Evolutionary conservation across 2,113 vertebrate genomes (phyloP).

Genomic region (Pituophis catenifer): DNA sequence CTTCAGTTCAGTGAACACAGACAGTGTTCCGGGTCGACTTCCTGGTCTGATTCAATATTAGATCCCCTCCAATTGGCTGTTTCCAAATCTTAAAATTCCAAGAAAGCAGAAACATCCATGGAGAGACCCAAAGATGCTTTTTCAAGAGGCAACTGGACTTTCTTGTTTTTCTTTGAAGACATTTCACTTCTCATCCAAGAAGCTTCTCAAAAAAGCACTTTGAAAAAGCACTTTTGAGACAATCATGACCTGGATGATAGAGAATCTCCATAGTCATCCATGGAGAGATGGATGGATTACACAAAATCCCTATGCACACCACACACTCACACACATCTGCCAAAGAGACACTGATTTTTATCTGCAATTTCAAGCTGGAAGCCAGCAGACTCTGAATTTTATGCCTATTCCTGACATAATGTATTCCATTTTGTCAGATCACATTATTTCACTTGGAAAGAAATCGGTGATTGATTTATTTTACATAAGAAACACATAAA

Average conservation of each 20-base stretch:
- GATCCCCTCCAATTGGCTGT: not conserved
- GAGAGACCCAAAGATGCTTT: too few species aligned
- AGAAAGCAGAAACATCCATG: not conserved
- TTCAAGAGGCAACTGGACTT: too few species aligned
- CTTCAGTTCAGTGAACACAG: not conserved
- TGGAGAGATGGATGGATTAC: not conserved
- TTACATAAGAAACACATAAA: not conserved
- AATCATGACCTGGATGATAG: too few species aligned
- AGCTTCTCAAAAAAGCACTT: too few species aligned
- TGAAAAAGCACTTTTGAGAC: too few species aligned
- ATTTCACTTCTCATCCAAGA: too few species aligned
- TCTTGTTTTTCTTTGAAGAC: too few species aligned
- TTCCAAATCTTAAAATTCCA: not conserved
- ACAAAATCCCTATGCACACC: not conserved
- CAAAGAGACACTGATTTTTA: not conserved
- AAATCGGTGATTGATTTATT: not conserved
- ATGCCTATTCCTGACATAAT: not conserved
- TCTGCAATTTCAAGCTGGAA: not conserved
- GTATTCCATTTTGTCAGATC: not conserved
- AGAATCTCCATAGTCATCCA: not conserved
- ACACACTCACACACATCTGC: not conserved
- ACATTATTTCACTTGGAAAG: not conserved
- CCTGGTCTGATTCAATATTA: not conserved
- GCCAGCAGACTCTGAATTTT: not conserved
- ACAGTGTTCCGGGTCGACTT: not conserved